phyloP scores from a whole-genome alignment of 1,140 invertebrate genomes.

The Drosophila nannoptera region DNA sequence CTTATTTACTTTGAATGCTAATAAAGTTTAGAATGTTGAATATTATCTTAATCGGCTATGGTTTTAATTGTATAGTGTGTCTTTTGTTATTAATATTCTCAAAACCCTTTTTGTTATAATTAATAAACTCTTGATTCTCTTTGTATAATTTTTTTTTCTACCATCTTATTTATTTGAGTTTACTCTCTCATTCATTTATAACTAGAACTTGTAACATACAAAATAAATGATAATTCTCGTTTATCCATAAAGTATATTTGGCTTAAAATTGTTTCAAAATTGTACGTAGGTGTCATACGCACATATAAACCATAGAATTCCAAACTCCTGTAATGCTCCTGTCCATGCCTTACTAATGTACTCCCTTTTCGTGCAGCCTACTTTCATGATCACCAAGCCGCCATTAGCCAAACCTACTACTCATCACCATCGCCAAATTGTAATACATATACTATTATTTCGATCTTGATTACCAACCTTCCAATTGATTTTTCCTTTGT shows the following conservation, averaged over 20 bases:
- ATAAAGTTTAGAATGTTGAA: background rate
- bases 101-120: background rate
- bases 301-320: conserved; percentile 2
- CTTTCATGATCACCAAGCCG: conserved; percentile 62
- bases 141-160: background rate
- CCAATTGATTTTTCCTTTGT: background rate
- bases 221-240: conserved; percentile 6
- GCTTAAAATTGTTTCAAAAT: background rate
- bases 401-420: conserved; percentile 54
- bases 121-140: background rate
- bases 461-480: background rate
- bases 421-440: conserved; percentile 67
- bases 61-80: background rate
- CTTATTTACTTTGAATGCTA: conserved; percentile 16
- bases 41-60: background rate
- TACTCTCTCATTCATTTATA: background rate
- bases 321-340: background rate
- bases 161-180: background rate
- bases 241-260: conserved; percentile 1
- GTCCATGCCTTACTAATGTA: conserved; percentile 3
- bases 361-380: conserved; percentile 45
- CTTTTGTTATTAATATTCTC: background rate
- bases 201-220: background rate
- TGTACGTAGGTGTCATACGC: background rate
- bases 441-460: conserved; percentile 29